Evolutionary conservation across 2,888 invertebrate species (phyloP), one percentile per base, ranked within the genome.

Genomic region (Anodontia alba): DNA sequence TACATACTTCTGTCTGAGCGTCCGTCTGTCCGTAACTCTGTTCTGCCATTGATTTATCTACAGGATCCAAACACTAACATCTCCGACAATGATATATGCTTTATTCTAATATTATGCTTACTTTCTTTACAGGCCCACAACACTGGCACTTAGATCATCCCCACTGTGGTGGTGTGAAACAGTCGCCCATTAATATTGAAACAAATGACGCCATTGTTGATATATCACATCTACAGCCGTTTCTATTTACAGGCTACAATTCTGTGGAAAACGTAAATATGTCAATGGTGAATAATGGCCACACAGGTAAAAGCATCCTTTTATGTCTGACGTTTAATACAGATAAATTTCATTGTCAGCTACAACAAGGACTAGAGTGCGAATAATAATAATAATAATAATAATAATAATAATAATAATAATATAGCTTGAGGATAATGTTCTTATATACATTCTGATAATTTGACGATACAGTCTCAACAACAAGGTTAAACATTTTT

Each of bases 161-260:
- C 3, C 82, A 87, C 46, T 91, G 91, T 72, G 89, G 86, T 10
- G 91, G 91, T 0, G 76, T 83, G 10, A 87, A 87, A 79, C 91
- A 91, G 81, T 90, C 90, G 0, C 91, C 91, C 2, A 90, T 91
- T 72, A 80, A 87, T 73, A 87, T 91, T 36, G 72, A 73, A 49
- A 85, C 87, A 7, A 46, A 72, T 23, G 81, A 84, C 26, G 86
- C 88, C 46, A 74, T 89, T 12, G 78, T 89, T 17, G 88, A 84
- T 67, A 80, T 79, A 49, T 80, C 82, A 10, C 67, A 80, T n/a
- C 83, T 91, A 15, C 75, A 76, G 10, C 78, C 78, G 17, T 87
- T 91, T 33, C 77, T 84, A 73, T 86, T 90, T 31, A 49, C 57
- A 8, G 86, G 85, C 1, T 89, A 84, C 51, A 84, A 87, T 62